Base-by-base conservation (phyloP, 2,113 vertebrate species). In the Colius striatus region DNA sequence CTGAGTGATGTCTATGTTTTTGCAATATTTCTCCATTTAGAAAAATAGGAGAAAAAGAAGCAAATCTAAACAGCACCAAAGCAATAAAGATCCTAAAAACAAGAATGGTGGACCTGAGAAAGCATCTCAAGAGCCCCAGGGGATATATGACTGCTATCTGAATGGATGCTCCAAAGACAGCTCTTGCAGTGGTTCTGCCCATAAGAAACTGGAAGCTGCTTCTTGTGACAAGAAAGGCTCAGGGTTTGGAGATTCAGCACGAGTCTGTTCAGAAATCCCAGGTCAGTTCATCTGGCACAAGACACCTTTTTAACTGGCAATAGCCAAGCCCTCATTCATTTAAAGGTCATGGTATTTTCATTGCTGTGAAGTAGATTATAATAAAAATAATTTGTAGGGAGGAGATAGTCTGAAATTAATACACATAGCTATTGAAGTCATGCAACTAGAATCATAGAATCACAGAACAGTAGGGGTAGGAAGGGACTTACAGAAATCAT, bases 11-110 rank as follows among this genome's bases (percentile, higher is more conserved):
- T 68, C 47, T 74, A 54, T 83, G n/a, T 85, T 94, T 41, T 83
- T 25, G 73, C 7, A 4, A 67, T 90, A 68, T 92, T 79, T 91
- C 72, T 95, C 15, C 3, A 41, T 87, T 84, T 94, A 98, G 98
- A 98, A 97, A 45, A 98, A 98, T 6, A 98, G 98, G 88, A 98
- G 97, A 73, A 98, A 98, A 97, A 97, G 98, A 97, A 98, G 97
- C 95, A 98, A 98, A 92, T 98, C 97, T 70, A 98, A 98, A 94
- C 98, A 98, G 93, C 97, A 98, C 29, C 96, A 95, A 85, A 91
- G 92, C 91, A 98, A 82, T 96, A 98, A 97, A 96, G 98, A 98
- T 53, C 87, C 89, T 80, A 98, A 97, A 83, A 96, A 26, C n/a
- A 98, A 97, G 89, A 95, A 63, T 1, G 95, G 95, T 79, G 92